Conservation (phyloP, 2,888 invertebrate genomes). For the Anoplius nigerrimus region DNA sequence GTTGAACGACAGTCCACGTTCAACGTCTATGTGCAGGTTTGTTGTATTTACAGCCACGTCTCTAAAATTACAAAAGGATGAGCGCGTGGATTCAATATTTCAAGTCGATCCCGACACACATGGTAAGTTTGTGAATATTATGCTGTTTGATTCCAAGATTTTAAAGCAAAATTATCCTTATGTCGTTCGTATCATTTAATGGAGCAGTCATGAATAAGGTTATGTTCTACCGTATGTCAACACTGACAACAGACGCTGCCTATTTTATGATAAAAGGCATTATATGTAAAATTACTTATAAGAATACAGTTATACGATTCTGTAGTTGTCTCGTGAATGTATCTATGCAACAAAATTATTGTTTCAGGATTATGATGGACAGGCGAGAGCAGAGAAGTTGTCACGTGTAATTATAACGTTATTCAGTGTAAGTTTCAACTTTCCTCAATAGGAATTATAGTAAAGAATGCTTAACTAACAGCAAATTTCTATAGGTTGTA, state of each 20-base stretch:
- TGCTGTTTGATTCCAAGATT: background rate
- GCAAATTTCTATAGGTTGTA: constrained; percentile 77
- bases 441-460: background rate
- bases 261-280: no score
- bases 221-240: constrained; percentile 34
- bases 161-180: background rate
- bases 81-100: constrained; percentile 64
- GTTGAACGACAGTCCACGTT: constrained; percentile 4
- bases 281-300: no score
- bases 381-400: constrained; percentile 91
- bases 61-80: constrained; percentile 53
- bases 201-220: constrained; percentile 23
- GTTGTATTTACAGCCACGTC: constrained; percentile 18
- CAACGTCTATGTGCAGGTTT: background rate
- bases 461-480: background rate
- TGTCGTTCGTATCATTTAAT: background rate
- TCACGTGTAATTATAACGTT: constrained; percentile 93
- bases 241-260: no score
- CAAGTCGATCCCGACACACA: constrained; percentile 67
- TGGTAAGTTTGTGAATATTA: constrained; percentile 57
- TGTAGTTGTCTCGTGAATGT: background rate
- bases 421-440: constrained; percentile 82
- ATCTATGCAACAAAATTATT: background rate
- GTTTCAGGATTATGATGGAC: constrained; percentile 90
- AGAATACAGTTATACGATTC: no score